Base-by-base conservation (phyloP, 2,113 vertebrate species). In the Tenrec ecaudatus region DNA sequence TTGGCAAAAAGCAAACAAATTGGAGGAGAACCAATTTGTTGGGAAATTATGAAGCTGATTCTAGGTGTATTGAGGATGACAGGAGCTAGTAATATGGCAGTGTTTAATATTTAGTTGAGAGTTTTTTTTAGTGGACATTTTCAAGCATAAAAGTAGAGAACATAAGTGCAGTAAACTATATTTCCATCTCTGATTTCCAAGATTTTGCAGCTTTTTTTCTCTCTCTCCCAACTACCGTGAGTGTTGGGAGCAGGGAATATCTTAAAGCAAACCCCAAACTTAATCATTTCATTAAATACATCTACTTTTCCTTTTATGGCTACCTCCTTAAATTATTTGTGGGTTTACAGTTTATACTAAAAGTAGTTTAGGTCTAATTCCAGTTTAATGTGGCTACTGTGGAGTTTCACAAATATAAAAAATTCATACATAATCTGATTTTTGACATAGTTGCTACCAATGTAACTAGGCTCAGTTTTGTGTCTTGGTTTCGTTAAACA, bases 91-190 rank as follows among this genome's bases (percentile, higher is more conserved):
- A 3, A 33, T 68, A 62, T 79, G 29, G 64, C n/a, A 62, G 69
- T 87, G 43, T 87, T 38, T 86, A 82, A 11, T 73, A 64, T 73
- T 87, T 87, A 68, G 36, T 76, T 87, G 78, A 89, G 20, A 77
- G 58, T 57, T 5, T 77, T 5, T 78, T 83, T 75, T 73, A 29
- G 17, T 80, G 64, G 33, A 88, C 57, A 58, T 73, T 88, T 84
- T 89, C 43, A 33, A 68, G 66, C 12, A 25, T 40, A 31, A 29
- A 64, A 73, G 7, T 53, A 29, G 15, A 58, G 47, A 66, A 7
- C 16, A 60, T 60, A 22, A 53, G 53, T 40, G 4, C 69, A 86
- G 80, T 78, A 40, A 71, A 38, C 23, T 3, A 8, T 36, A 68
- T 84, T 85, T 75, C 75, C 80, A 2, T 81, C 4, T 25, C 14